Percentiles rank a stretch among this genome's conserved stretches.
Evolutionary conservation across 2,113 vertebrate species (phyloP).

Genomic region (Peucedramus taeniatus): DNA sequence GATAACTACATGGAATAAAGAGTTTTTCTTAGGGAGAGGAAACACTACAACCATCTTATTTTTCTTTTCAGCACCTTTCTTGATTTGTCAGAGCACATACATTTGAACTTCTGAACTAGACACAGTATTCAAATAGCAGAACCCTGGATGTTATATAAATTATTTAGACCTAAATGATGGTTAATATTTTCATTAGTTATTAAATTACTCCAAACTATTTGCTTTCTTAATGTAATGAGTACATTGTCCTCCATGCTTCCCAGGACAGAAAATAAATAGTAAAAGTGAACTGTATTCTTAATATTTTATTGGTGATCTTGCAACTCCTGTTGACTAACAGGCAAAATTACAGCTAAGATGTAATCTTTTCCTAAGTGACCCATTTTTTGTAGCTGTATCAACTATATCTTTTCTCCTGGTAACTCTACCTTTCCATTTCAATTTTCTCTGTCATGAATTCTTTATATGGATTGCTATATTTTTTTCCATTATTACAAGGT

Average conservation of each 20-base stretch:
- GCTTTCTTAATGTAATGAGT: not conserved
- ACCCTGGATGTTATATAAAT: not conserved
- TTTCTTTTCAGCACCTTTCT: not conserved
- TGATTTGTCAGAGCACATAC: not conserved
- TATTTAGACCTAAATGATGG: not conserved
- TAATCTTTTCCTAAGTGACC: not conserved
- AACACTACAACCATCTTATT: not conserved
- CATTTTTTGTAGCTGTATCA: not conserved
- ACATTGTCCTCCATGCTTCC: not conserved
- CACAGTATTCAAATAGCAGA: not conserved
- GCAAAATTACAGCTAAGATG: not conserved
- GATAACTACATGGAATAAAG: not conserved
- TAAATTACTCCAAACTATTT: not conserved
- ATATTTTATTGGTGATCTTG: not conserved
- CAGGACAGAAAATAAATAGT: not conserved
- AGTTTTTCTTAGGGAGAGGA: not conserved
- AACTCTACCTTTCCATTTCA: not conserved
- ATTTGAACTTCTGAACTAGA: not conserved
- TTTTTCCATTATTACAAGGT: not conserved
- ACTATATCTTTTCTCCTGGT: not conserved
- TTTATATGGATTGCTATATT: not conserved
- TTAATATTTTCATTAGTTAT: not conserved
- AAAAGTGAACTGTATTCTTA: not conserved
- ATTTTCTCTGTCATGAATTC: not conserved
- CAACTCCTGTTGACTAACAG: not conserved